Evolutionary conservation across 2,888 invertebrate species (phyloP).

Genomic region (Morpho achilles): DNA sequence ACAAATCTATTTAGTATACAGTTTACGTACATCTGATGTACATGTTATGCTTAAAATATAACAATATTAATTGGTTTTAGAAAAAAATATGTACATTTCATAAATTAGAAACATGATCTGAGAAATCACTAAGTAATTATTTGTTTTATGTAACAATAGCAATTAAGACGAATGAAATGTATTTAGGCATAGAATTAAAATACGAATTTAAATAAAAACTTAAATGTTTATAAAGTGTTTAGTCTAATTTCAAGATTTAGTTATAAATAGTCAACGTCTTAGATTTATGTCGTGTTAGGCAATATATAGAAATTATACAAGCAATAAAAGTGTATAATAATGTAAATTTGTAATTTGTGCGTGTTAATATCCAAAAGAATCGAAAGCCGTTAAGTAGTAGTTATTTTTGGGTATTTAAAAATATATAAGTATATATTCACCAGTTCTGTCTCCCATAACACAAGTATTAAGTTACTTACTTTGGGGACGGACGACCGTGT

Average conservation of each 20-base stretch:
- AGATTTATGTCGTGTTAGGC: conserved; percentile 12
- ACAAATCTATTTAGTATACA: conserved; percentile 7
- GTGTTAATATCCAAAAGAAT: conserved; percentile 1
- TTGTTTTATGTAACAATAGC: not conserved
- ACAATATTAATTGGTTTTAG: too few relatives aligned
- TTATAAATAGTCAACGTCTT: conserved; percentile 20
- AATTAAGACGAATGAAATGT: not conserved
- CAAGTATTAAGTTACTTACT: too few relatives aligned
- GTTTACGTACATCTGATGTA: too few relatives aligned
- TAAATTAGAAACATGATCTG: not conserved
- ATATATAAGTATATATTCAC: too few relatives aligned
- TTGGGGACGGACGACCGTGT: too few relatives aligned
- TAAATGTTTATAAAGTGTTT: not conserved
- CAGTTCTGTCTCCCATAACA: too few relatives aligned
- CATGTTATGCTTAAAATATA: too few relatives aligned
- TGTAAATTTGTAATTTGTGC: not conserved
- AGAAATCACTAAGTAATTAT: not conserved
- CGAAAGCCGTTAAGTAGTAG: not conserved
- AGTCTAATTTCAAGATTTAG: conserved; percentile 7
- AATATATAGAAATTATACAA: conserved; percentile 3
- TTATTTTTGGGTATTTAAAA: too few relatives aligned
- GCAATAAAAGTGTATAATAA: conserved; percentile 5
- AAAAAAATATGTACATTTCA: too few relatives aligned
- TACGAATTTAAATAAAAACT: not conserved
- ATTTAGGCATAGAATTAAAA: not conserved